A percentile compares a stretch with the other conserved stretches of the same genome.
Conservation (phyloP, 2,888 invertebrate species). For the Proisotoma minuta region DNA sequence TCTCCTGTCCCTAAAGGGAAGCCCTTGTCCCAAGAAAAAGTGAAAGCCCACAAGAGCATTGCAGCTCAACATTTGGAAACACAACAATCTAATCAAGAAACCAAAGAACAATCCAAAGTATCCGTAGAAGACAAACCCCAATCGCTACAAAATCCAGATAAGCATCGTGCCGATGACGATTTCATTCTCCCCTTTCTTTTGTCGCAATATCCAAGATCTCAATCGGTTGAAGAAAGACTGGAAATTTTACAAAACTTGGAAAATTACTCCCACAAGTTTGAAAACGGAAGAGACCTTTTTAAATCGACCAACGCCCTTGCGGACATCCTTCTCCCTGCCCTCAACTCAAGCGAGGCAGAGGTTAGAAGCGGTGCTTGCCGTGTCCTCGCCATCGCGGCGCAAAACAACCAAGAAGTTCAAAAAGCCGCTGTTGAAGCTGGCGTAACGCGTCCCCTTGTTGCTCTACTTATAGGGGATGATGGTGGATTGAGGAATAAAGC, state of each 20-base stretch:
- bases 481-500: conserved; percentile 36
- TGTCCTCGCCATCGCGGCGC: conserved; percentile 43
- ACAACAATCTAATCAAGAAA: background rate
- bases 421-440: conserved; percentile 31
- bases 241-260: conserved; percentile 43
- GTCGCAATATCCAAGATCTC: conserved; percentile 36
- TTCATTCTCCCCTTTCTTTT: conserved; percentile 38
- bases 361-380: conserved; percentile 39
- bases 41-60: conserved; percentile 36
- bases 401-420: conserved; percentile 43
- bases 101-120: background rate
- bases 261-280: conserved; percentile 44
- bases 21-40: conserved; percentile 26
- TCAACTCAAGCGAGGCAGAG: conserved; percentile 38
- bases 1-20: conserved; percentile 11
- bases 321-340: conserved; percentile 39
- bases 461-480: conserved; percentile 33
- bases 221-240: conserved; percentile 35
- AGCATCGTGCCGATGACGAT: conserved; percentile 36
- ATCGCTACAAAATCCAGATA: conserved; percentile 38
- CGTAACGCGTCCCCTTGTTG: conserved; percentile 38
- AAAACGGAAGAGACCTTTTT: conserved; percentile 43
- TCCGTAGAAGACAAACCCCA: conserved; percentile 37
- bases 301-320: conserved; percentile 36
- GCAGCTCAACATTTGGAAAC: conserved; percentile 30